Base-by-base conservation (phyloP, 2,888 invertebrate species). In the Ochropacha duplaris region DNA sequence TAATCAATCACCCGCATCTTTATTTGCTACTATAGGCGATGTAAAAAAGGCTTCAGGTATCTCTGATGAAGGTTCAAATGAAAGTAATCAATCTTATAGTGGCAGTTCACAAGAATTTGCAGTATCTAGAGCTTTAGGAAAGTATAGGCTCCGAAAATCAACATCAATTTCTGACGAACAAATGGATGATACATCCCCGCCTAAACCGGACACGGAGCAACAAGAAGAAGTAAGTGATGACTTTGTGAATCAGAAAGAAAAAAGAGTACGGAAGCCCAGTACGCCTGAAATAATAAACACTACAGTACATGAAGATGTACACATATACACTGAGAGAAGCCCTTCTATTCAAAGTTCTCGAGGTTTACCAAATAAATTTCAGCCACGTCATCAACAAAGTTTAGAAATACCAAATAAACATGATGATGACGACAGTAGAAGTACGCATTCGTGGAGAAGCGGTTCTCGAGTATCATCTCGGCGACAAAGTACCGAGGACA, bases 401-500 rank as follows among this genome's bases (percentile, higher is more conserved):
- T 92, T 97, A 52, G 97, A 97, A 84, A 96, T 97, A 75, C 97
- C 97, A 2, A 95, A 94, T 79, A 94, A 94, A 64, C 94, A 95
- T 56, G 96, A 96, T 60, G 97, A 97, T 66, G 97, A 98, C 61
- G 98, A 98, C 74, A 97, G 96, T 71, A 94, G 96, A 70, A 97
- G 97, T 80, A 97, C 97, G 2, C 96, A 97, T 88, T 97, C 97
- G 0, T 97, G 96, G 94, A 94, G 97, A 69, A 97, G 97, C 73
- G 96, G 97, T 0, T 98, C 97, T 0, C 92, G 96, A 69, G 96
- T 96, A 1, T 97, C 97, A 1, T 97, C 97, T 0, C 93, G 98
- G 67, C 94, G 98, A 55, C 98, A 98, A 87, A 97, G 97, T 77
- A 98, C 98, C 0, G 98, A 98, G 88, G 98, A 98, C 72, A 97